phyloP scores from a whole-genome alignment of 30 jellyfish, hydroid and myxozoan species.

The Aurelia aurita complex sp. Pacific region DNA sequence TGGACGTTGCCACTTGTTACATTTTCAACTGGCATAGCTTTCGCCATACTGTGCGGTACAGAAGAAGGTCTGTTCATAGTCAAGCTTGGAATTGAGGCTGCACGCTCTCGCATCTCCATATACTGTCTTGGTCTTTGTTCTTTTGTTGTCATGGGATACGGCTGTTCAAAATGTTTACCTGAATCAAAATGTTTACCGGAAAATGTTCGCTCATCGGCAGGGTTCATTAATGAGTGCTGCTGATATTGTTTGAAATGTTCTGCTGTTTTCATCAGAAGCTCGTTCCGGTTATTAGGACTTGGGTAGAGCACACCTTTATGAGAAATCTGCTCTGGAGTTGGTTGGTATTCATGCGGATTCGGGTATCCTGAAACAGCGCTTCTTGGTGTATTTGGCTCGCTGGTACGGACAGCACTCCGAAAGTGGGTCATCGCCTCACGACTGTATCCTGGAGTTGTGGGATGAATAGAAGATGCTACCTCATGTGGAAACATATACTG shows the following conservation, averaged over 20 bases:
- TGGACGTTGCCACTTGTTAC: neutral
- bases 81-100: constrained; percentile 84
- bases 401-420: neutral
- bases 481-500: constrained; percentile 25
- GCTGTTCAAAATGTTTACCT: constrained; percentile 4
- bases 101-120: constrained; percentile 70
- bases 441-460: constrained; percentile 2
- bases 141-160: constrained; percentile 23
- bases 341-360: neutral
- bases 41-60: constrained; percentile 18
- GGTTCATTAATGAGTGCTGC: constrained; percentile 26
- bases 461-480: neutral
- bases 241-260: neutral
- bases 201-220: constrained; percentile 7
- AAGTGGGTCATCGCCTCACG: constrained; percentile 2
- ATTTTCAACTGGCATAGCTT: constrained; percentile 11
- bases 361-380: neutral
- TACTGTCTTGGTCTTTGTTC: constrained; percentile 66
- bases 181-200: constrained; percentile 19
- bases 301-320: constrained; percentile 11
- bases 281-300: constrained; percentile 11
- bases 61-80: constrained; percentile 27
- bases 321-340: constrained; percentile 1
- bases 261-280: neutral
- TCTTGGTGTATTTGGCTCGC: neutral